phyloP scores from a whole-genome alignment of 64 coral and sea anemone species.

The Porites lutea region DNA sequence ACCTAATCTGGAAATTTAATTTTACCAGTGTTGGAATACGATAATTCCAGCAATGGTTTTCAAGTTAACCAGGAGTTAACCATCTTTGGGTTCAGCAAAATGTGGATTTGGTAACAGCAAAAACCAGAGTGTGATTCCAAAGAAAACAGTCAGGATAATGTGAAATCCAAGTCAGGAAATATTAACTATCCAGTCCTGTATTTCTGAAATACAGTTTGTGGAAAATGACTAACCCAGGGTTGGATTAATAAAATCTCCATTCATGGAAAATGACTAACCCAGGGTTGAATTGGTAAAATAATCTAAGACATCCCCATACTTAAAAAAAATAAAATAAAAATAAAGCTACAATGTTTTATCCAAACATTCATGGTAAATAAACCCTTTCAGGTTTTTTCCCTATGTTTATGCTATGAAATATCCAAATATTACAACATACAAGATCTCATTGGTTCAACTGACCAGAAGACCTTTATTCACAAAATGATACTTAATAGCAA shows the following conservation, averaged over 20 bases:
- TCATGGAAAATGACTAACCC: too few relatives aligned
- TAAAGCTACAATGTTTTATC: not conserved
- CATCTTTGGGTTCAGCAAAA: not conserved
- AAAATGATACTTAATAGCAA: not conserved
- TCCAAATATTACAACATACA: not conserved
- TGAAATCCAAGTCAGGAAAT: not conserved
- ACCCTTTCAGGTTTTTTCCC: not conserved
- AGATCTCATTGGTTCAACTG: not conserved
- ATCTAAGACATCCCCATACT: not conserved
- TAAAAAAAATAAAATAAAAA: not conserved
- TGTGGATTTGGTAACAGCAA: not conserved
- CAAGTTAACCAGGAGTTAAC: not conserved
- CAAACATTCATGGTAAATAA: not conserved
- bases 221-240: too few relatives aligned
- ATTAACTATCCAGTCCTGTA: not conserved
- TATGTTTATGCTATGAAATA: not conserved
- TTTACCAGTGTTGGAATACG: not conserved
- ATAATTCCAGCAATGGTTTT: not conserved
- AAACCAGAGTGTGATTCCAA: conserved; percentile 10
- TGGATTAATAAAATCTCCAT: too few relatives aligned
- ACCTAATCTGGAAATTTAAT: not conserved
- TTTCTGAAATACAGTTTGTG: not conserved
- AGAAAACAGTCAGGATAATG: conserved; percentile 1
- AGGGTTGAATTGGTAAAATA: not conserved
- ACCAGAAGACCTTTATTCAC: not conserved